A percentile compares a stretch with the other conserved stretches of the same genome.
Conservation (phyloP, 1,140 invertebrate species). For the Probaryconus sp. region DNA sequence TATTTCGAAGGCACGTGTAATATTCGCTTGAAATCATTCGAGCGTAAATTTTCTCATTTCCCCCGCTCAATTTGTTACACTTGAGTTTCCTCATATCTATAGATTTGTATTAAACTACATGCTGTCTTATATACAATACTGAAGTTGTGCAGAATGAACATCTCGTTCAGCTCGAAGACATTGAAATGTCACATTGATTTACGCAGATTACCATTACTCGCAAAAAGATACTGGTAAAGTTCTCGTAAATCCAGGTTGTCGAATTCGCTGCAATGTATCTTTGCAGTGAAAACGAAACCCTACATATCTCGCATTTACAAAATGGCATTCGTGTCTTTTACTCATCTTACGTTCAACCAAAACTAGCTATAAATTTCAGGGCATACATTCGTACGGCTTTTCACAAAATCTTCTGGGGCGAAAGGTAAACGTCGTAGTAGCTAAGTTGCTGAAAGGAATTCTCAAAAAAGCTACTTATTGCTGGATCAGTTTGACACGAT, state of each 20-base stretch:
- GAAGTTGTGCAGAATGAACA: no score
- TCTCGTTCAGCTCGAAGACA: no score
- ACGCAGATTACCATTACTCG: not conserved
- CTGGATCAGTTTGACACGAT: conserved; percentile 18
- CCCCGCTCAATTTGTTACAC: no score
- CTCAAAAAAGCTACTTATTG: conserved; percentile 14
- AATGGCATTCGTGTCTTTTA: not conserved
- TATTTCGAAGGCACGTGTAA: no score
- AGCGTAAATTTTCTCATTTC: no score
- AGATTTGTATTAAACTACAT: no score
- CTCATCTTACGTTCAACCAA: conserved; percentile 12
- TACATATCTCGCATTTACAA: not conserved
- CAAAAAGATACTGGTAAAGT: not conserved
- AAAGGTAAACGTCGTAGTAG: conserved; percentile 26
- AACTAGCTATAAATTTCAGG: conserved; percentile 16
- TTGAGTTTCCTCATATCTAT: no score
- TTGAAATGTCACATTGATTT: no score
- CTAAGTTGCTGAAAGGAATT: conserved; percentile 6
- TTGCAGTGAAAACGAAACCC: conserved; percentile 2
- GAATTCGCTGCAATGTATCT: not conserved
- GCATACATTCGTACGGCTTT: not conserved
- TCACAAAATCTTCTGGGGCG: conserved; percentile 16
- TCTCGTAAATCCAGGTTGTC: not conserved
- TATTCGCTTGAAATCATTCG: no score
- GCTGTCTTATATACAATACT: no score